Conservation (phyloP, 2,888 invertebrate genomes). For the Agriotes lineatus region DNA sequence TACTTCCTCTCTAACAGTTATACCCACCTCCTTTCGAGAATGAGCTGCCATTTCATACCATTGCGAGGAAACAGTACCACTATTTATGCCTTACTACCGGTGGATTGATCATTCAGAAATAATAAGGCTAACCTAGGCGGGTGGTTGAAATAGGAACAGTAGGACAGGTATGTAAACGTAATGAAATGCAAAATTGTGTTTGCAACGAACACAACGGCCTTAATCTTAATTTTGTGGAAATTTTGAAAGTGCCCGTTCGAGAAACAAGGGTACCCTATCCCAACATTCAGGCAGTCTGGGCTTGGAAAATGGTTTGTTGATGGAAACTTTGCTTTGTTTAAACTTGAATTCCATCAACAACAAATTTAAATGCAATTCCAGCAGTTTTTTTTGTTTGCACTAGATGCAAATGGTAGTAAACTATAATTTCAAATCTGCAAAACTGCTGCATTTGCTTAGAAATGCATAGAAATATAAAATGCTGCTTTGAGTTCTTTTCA, state of each 20-base stretch:
- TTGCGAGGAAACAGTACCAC: no score
- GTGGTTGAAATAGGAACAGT: neutral
- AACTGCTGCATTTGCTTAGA: constrained; percentile 7
- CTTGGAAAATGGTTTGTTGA: constrained; percentile 40
- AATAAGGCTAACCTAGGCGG: neutral
- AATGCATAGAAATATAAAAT: constrained; percentile 12
- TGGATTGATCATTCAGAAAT: neutral
- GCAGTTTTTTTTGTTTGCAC: no score
- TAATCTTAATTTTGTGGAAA: neutral
- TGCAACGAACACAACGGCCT: neutral
- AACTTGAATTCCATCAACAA: neutral
- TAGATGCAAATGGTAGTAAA: no score
- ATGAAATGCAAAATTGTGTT: constrained; percentile 1
- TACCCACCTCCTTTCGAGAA: constrained; percentile 28
- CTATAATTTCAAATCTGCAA: no score
- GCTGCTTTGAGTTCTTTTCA: neutral
- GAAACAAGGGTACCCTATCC: constrained; percentile 94
- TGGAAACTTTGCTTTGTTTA: neutral
- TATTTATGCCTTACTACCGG: neutral
- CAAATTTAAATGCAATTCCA: neutral
- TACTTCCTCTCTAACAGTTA: constrained; percentile 8
- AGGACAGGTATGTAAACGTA: constrained; percentile 1
- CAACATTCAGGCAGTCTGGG: constrained; percentile 92
- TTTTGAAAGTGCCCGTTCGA: constrained; percentile 65
- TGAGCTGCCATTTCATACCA: neutral